Percentiles rank a stretch among this genome's conserved stretches.
These are phyloP conservation scores for Erythrolamprus reginae DNA, from an alignment of 2,113 vertebrate species.

Conservation along the genomic window DNA sequence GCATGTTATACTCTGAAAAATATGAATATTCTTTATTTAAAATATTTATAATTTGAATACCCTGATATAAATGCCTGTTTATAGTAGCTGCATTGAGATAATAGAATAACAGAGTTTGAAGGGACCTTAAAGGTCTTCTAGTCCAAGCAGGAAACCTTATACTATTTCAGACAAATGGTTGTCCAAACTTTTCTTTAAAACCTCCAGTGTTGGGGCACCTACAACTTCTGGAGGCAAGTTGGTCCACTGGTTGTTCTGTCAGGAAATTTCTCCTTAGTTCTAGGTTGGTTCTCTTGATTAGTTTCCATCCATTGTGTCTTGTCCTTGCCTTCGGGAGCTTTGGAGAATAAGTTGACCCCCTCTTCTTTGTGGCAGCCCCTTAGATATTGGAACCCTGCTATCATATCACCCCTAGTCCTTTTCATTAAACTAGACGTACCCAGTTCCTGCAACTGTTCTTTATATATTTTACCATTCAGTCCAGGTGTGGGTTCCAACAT, in stretches of 20 bases:
- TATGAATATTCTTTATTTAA: background rate
- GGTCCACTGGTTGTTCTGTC: background rate
- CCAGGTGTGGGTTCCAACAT: too few relatives aligned
- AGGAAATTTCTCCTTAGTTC: background rate
- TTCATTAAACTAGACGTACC: background rate
- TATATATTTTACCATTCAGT: background rate
- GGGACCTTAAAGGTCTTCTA: background rate
- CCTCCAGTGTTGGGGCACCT: background rate
- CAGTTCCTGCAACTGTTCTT: background rate
- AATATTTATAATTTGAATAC: background rate
- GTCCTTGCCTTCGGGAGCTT: background rate
- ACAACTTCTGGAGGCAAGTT: background rate
- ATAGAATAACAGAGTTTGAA: background rate
- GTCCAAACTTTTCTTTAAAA: background rate
- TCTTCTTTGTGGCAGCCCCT: background rate
- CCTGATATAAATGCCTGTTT: background rate
- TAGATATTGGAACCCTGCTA: background rate
- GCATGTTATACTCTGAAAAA: too few relatives aligned
- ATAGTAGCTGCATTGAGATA: background rate
- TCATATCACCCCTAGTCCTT: background rate
- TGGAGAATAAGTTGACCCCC: background rate
- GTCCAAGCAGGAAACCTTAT: background rate
- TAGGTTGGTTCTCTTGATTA: background rate
- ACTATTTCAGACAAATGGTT: background rate
- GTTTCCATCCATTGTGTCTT: background rate